Percentiles rank a stretch among this genome's conserved stretches.
Evolutionary conservation across 1,140 invertebrate species (phyloP).

Genomic region (Apis laboriosa): DNA sequence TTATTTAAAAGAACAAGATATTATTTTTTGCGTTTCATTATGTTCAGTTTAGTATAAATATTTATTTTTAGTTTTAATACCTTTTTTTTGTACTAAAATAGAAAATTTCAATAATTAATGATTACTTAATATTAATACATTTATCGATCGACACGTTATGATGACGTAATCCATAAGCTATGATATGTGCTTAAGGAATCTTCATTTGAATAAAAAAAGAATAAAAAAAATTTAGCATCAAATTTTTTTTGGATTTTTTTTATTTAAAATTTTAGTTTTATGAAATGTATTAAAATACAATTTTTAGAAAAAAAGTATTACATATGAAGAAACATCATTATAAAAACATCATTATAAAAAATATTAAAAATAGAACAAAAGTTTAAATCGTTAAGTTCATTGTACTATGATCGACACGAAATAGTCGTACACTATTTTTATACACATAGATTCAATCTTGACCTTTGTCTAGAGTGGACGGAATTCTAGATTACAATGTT

Average conservation of each 20-base stretch:
- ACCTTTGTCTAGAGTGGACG: constrained; percentile 43
- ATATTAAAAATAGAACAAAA: not conserved
- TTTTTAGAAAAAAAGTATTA: not conserved
- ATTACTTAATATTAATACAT: constrained; percentile 33
- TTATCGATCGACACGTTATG: constrained; percentile 10
- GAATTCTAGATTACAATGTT: constrained; percentile 31
- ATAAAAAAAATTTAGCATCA: not conserved
- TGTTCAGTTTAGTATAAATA: constrained; percentile 8
- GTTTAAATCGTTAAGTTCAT: constrained; percentile 50
- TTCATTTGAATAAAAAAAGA: not conserved
- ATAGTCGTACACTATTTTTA: constrained; percentile 54
- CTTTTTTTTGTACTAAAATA: not conserved
- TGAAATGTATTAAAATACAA: not conserved
- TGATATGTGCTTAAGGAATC: not conserved
- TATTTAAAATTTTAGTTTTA: not conserved
- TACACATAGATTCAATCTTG: constrained; percentile 48
- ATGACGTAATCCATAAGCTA: constrained; percentile 14
- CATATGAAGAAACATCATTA: not conserved
- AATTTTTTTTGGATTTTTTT: not conserved
- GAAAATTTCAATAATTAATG: not conserved
- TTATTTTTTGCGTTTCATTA: not conserved
- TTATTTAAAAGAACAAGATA: not conserved
- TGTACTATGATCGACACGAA: constrained; percentile 37
- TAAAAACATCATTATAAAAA: too few relatives aligned
- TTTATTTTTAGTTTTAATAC: constrained; percentile 16